Evolutionary conservation across 2,888 invertebrate species (phyloP).

Genomic region (Zeuzera pyrina): DNA sequence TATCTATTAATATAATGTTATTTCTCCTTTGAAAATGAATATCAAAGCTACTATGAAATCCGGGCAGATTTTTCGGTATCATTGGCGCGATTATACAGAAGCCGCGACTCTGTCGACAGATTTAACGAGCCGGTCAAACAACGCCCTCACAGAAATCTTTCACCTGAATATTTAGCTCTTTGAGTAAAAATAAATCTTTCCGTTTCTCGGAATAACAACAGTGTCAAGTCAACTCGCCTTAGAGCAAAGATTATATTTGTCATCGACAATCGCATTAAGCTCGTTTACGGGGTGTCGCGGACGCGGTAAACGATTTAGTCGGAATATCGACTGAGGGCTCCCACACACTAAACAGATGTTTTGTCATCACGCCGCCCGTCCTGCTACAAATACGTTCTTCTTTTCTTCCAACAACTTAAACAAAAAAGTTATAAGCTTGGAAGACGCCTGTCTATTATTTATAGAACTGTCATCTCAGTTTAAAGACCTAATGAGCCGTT

Average conservation of each 20-base stretch:
- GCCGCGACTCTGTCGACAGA: constrained; percentile 48
- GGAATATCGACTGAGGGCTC: constrained; percentile 35
- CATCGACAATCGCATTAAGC: constrained; percentile 59
- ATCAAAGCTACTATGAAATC: constrained; percentile 54
- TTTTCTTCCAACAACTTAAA: constrained; percentile 35
- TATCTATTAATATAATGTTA: constrained; percentile 44
- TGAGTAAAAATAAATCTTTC: constrained; percentile 67
- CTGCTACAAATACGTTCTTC: constrained; percentile 37
- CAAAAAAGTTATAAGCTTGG: constrained; percentile 37
- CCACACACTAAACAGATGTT: constrained; percentile 56
- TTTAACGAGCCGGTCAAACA: constrained; percentile 58
- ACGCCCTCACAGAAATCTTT: constrained; percentile 63
- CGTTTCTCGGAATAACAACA: constrained; percentile 68
- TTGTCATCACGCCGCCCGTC: constrained; percentile 37
- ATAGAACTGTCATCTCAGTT: constrained; percentile 63
- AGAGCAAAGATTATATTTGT: constrained; percentile 70
- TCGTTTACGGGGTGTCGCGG: constrained; percentile 55
- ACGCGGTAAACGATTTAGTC: constrained; percentile 54
- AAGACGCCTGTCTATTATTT: constrained; percentile 47
- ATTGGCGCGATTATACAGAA: constrained; percentile 69
- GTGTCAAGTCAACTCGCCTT: constrained; percentile 62
- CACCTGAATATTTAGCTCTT: constrained; percentile 71
- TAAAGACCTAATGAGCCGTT: constrained; percentile 68
- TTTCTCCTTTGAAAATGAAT: constrained; percentile 54
- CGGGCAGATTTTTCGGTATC: constrained; percentile 58